Conservation (phyloP, 2,797 vertebrate species). For the Orestias chungarensis region DNA sequence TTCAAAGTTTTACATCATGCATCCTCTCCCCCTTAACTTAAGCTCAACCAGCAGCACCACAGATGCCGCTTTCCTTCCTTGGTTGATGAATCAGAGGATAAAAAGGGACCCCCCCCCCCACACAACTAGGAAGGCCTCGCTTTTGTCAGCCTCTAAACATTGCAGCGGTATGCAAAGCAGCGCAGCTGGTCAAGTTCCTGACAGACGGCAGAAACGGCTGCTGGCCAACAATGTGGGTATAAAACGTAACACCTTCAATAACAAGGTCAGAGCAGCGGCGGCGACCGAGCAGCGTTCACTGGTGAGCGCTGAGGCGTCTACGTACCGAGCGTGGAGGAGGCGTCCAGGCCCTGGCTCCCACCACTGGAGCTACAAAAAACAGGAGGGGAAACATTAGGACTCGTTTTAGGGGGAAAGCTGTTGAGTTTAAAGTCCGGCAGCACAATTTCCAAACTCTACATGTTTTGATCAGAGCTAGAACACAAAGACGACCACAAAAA, state of each 20-base stretch:
- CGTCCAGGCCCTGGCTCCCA: slow-evolving; percentile 68
- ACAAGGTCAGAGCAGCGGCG: neutral
- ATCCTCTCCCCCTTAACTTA: too few relatives aligned
- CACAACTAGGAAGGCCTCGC: slow-evolving; percentile 32
- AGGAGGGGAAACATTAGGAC: neutral
- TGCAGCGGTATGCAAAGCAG: slow-evolving; percentile 35
- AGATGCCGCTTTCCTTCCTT: neutral
- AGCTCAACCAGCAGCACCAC: neutral
- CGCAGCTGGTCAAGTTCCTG: slow-evolving; percentile 33
- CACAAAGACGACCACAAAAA: neutral
- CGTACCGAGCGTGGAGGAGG: slow-evolving; percentile 77
- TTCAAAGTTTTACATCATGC: neutral
- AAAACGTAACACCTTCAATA: neutral
- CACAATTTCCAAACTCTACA: neutral
- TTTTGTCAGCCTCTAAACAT: slow-evolving; percentile 62
- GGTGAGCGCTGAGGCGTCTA: too few relatives aligned
- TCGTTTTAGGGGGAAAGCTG: neutral
- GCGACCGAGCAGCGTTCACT: too few relatives aligned
- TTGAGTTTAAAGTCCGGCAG: neutral
- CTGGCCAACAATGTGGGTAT: slow-evolving; percentile 3
- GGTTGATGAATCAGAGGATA: neutral
- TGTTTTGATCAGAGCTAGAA: neutral
- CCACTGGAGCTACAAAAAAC: slow-evolving; percentile 54
- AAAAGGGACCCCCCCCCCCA: slow-evolving; percentile 40
- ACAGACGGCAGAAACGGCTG: slow-evolving; percentile 31